Evolutionary conservation across 2,888 invertebrate species (phyloP).

Genomic region (Andrena minutula): DNA sequence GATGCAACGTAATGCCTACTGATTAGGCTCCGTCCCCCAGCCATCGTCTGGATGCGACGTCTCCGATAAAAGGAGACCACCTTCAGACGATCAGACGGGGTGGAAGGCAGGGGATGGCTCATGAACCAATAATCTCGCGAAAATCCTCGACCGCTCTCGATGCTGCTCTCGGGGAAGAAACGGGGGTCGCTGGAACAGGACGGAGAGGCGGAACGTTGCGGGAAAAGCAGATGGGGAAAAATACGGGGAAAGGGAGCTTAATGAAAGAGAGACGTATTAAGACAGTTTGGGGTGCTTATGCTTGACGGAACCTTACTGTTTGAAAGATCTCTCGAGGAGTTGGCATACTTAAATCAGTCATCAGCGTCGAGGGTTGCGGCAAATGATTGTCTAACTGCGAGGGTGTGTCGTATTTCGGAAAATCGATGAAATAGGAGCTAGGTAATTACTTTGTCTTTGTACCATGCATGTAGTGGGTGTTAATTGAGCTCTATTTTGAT

Average conservation of each 20-base stretch:
- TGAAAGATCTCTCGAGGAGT: neutral
- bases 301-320: conserved; percentile 14
- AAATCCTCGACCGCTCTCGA: conserved; percentile 62
- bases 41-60: conserved; percentile 49
- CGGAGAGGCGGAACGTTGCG: neutral
- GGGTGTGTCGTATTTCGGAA: neutral
- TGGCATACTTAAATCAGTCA: conserved; percentile 47
- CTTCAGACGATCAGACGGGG: conserved; percentile 30
- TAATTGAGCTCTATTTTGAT: neutral
- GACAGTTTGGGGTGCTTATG: conserved; percentile 19
- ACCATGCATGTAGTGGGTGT: neutral
- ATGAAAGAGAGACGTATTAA: conserved; percentile 47
- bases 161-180: conserved; percentile 53
- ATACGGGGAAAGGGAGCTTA: conserved; percentile 45
- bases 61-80: conserved; percentile 43
- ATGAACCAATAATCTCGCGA: conserved; percentile 70
- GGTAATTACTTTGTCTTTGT: too few species aligned
- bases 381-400: neutral
- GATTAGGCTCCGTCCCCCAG: conserved; percentile 56
- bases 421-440: conserved; percentile 5
- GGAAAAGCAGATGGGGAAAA: conserved; percentile 23
- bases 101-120: conserved; percentile 29
- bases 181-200: conserved; percentile 28
- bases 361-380: conserved; percentile 31
- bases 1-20: conserved; percentile 64